Evolutionary conservation across 2,113 vertebrate species (phyloP).

Genomic region (Brachypodius melanocephalos): DNA sequence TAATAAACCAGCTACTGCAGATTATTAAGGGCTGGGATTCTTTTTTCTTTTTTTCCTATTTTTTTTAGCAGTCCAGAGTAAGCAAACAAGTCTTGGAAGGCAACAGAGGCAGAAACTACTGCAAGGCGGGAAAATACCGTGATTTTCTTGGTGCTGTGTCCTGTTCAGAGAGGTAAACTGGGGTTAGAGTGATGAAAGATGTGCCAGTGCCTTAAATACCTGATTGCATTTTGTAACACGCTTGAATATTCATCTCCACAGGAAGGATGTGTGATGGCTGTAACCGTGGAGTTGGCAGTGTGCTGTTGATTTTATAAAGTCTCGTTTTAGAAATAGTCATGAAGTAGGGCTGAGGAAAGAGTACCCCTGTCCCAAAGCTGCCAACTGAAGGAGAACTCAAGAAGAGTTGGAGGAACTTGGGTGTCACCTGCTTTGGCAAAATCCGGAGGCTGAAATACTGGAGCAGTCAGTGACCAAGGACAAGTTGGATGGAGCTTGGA

Average conservation of each 20-base stretch:
- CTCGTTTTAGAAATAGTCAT: background rate
- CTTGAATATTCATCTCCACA: background rate
- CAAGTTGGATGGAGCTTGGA: background rate
- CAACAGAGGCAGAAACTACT: background rate
- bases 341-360: background rate
- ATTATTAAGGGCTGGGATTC: conserved; percentile 11
- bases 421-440: accelerated
- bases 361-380: background rate
- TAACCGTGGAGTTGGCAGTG: background rate
- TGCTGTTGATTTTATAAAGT: background rate
- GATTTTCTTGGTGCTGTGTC: background rate
- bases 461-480: background rate
- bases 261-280: background rate
- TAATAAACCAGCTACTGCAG: conserved; percentile 28
- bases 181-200: background rate
- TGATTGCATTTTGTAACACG: accelerated
- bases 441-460: background rate
- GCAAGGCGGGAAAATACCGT: background rate
- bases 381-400: accelerated
- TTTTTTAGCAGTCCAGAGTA: background rate
- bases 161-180: background rate
- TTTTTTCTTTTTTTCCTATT: too few relatives aligned
- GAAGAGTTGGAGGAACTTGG: background rate
- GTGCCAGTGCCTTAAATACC: background rate
- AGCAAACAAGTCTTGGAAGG: background rate